Percentiles rank a stretch among this genome's conserved stretches.
phyloP scores from a whole-genome alignment of 2,888 invertebrate genomes.

The Malthinus flaveolus region DNA sequence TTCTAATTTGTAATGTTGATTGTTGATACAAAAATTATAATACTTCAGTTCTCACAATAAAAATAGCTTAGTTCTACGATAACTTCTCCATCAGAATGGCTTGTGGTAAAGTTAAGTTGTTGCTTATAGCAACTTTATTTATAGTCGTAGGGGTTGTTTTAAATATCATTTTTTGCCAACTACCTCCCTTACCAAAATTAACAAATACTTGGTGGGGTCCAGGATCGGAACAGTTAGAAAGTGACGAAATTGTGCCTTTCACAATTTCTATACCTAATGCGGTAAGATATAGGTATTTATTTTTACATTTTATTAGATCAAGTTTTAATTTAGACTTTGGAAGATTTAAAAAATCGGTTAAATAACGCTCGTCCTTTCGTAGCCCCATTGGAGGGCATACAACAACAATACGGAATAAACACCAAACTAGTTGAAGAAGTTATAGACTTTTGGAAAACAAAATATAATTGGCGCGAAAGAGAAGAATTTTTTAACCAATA shows the following conservation, averaged over 20 bases:
- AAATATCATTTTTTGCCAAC: neutral
- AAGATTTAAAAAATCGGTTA: conserved; percentile 61
- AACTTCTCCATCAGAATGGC: too few species aligned
- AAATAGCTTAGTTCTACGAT: too few species aligned
- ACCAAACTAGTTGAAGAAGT: conserved; percentile 67
- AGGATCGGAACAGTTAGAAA: neutral
- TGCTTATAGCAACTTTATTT: too few species aligned
- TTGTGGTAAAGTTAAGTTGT: too few species aligned
- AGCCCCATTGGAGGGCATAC: conserved; percentile 65
- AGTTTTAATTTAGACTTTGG: conserved; percentile 39
- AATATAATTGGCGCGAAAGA: conserved; percentile 69
- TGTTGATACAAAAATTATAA: too few species aligned
- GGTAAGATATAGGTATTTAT: neutral
- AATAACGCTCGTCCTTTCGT: conserved; percentile 50
- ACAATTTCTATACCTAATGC: neutral
- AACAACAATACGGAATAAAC: conserved; percentile 84
- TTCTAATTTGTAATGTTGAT: too few species aligned
- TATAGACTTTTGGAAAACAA: conserved; percentile 76
- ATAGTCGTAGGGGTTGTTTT: too few species aligned
- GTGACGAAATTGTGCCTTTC: neutral
- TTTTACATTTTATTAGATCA: neutral
- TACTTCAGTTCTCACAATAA: too few species aligned
- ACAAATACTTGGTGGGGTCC: neutral
- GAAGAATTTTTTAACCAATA: conserved; percentile 65
- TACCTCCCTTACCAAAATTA: neutral